These are phyloP conservation scores for Drusus annulatus DNA, from an alignment of 1,140 invertebrate genomes.

Conservation along the genomic window DNA sequence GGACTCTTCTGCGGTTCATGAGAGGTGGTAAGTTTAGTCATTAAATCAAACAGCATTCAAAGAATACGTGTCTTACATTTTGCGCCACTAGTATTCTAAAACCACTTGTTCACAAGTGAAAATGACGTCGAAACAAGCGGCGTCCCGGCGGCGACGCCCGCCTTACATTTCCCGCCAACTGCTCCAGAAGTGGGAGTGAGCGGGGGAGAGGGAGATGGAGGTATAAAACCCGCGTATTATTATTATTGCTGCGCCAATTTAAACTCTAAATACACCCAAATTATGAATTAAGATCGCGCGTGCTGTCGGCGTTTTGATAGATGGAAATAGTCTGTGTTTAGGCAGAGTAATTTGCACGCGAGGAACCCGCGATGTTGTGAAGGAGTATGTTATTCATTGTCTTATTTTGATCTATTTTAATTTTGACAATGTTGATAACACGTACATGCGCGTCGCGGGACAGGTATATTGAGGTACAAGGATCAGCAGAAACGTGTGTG, in stretches of 20 bases:
- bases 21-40: too few relatives aligned
- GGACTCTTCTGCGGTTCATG: too few relatives aligned
- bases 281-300: slow-evolving; percentile 48
- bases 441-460: too few relatives aligned
- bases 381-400: slow-evolving; percentile 15
- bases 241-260: slow-evolving; percentile 22
- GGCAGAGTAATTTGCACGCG: slow-evolving; percentile 50
- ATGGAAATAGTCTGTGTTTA: slow-evolving; percentile 60
- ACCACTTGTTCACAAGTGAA: slow-evolving; percentile 25
- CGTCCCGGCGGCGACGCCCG: slow-evolving; percentile 26
- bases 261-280: slow-evolving; percentile 26
- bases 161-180: slow-evolving; percentile 45
- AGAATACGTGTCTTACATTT: not conserved
- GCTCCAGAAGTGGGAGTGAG: not conserved
- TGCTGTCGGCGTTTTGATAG: slow-evolving; percentile 51
- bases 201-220: not conserved
- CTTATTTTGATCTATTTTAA: not conserved
- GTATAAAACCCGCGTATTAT: not conserved
- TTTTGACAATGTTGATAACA: too few relatives aligned
- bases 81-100: not conserved
- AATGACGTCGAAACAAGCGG: slow-evolving; percentile 14
- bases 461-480: too few relatives aligned
- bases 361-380: slow-evolving; percentile 23
- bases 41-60: not conserved
- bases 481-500: too few relatives aligned